Percentiles rank a stretch among this genome's conserved stretches.
Conservation (phyloP, 2,797 vertebrate genomes). For the Calcarius lapponicus region DNA sequence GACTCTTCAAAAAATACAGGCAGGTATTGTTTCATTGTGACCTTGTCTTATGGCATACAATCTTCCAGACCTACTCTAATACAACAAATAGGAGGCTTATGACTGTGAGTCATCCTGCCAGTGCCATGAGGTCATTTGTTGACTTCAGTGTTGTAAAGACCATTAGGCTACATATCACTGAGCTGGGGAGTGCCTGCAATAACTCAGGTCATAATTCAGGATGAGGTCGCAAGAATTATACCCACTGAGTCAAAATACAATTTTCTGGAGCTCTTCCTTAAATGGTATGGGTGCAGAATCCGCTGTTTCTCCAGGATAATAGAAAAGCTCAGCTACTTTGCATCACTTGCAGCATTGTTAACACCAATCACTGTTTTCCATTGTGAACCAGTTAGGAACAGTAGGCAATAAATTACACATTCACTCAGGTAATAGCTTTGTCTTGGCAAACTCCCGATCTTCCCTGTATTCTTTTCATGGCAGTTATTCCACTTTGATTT, state of each 20-base stretch:
- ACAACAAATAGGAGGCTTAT: neutral
- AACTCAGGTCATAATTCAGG: neutral
- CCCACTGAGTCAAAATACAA: neutral
- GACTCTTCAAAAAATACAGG: neutral
- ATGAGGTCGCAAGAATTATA: neutral
- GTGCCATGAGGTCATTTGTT: conserved; percentile 8
- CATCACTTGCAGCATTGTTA: neutral
- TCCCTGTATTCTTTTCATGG: neutral
- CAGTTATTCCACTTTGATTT: neutral
- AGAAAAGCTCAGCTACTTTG: neutral
- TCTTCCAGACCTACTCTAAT: neutral
- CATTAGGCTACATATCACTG: neutral
- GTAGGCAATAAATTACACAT: neutral
- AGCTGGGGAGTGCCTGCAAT: neutral
- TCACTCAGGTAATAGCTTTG: neutral
- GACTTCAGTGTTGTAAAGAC: neutral
- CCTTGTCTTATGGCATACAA: neutral
- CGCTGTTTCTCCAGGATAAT: neutral
- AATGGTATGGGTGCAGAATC: neutral
- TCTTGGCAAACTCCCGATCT: neutral
- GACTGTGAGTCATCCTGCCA: neutral
- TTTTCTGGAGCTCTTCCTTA: neutral
- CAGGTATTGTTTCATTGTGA: neutral
- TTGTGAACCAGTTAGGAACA: neutral
- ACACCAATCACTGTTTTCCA: neutral